Base-by-base conservation (phyloP, 2,113 vertebrate genomes). In the Phrynosoma platyrhinos region DNA sequence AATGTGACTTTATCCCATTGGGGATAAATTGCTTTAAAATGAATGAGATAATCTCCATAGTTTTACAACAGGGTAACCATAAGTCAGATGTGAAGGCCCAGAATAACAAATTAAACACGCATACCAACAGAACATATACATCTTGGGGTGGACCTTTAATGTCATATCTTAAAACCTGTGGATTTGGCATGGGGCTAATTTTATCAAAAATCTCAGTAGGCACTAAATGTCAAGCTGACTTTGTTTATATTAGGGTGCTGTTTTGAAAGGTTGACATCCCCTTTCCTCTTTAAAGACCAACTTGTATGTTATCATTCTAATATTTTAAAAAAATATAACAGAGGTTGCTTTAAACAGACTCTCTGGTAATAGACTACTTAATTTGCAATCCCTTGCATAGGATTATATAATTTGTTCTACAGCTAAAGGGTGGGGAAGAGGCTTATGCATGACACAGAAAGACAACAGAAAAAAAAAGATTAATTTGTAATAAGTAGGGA, bases 151-250 rank as follows among this genome's bases (percentile, higher is more conserved):
- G 4, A 66, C 36, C 32, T 23, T 40, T 40, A 52, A 75, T 42
- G 40, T 75, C 1, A 64, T 40, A 74, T 76, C 30, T 0, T 88
- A 74, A 87, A 82, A 42, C 30, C n/a, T 23, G 4, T 58, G 0
- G 40, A 79, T 72, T 32, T 89, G 86, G 88, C 36, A 0, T 78
- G 84, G 21, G n/a, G 42, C 21, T 91, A 23, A 76, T 79, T 66
- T 84, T 27, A 58, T 79, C 25, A 81, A 36, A 32, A 75, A 64
- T 64, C 42, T 32, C 23, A 66, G 36, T 18, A 14, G 14, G 9
- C 5, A 47, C 40, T 66, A 64, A 12, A 36, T 74, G 13, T 16
- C 32, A 82, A 40, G 2, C 27, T n/a, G 20, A 36, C 62, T 1
- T 32, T 88, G 20, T 66, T 32, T 76, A 9, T 66, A 14, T 52